These are phyloP conservation scores for Xyliphius kryptos DNA, from an alignment of 2,113 vertebrate genomes.

Conservation along the genomic window DNA sequence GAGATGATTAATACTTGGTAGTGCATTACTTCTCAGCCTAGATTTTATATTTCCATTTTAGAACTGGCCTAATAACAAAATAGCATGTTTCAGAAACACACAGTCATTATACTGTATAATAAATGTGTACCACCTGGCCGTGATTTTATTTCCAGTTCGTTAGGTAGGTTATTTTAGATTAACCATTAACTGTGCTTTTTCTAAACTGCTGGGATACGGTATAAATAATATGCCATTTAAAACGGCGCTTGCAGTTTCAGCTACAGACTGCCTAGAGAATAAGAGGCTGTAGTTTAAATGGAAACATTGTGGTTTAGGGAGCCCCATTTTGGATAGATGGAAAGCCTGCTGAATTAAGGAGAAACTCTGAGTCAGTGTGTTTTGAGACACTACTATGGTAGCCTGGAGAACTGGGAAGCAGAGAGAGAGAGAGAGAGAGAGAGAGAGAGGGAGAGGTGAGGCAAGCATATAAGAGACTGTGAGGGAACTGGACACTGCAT, in stretches of 20 bases:
- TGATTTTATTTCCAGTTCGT: conserved; percentile 4
- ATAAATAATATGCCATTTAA: conserved; percentile 10
- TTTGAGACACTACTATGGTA: conserved; percentile 2
- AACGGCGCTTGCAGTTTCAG: background rate
- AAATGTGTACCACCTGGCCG: background rate
- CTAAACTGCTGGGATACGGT: too few relatives aligned
- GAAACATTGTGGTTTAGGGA: conserved; percentile 25
- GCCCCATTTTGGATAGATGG: conserved; percentile 3
- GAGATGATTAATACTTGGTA: too few relatives aligned
- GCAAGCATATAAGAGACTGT: conserved; percentile 50
- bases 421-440: background rate
- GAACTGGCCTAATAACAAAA: too few relatives aligned
- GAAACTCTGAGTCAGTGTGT: conserved; percentile 45
- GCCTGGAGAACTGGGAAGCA: background rate
- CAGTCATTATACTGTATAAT: background rate
- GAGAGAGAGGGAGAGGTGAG: conserved; percentile 41
- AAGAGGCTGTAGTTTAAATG: conserved; percentile 25
- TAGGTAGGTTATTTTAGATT: conserved; percentile 10
- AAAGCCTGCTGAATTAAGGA: conserved; percentile 16
- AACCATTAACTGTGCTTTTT: background rate
- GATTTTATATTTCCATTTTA: too few relatives aligned
- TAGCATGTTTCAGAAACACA: too few relatives aligned
- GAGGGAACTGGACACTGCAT: conserved; percentile 51
- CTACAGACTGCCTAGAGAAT: conserved; percentile 15
- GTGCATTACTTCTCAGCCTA: too few relatives aligned